These are phyloP conservation scores for Pandemis heparana DNA, from an alignment of 2,888 invertebrate species.

Conservation along the genomic window DNA sequence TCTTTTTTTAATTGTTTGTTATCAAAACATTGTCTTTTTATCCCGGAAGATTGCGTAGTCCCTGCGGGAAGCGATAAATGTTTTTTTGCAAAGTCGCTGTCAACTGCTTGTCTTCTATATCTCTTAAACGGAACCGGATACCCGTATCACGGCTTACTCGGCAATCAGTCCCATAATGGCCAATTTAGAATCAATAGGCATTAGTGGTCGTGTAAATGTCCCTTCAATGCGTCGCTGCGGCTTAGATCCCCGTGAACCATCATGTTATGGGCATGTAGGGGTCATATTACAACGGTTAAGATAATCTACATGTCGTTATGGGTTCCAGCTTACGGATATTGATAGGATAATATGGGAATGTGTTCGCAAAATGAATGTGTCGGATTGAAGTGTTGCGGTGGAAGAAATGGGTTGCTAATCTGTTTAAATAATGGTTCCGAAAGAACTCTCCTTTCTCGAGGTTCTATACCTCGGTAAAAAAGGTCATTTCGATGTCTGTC, in stretches of 20 bases:
- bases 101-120: no score
- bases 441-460: no score
- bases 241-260: neutral
- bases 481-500: no score
- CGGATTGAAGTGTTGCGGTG: neutral
- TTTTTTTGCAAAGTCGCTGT: no score
- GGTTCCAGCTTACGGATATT: neutral
- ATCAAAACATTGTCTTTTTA: no score
- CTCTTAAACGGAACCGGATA: neutral
- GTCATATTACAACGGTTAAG: neutral
- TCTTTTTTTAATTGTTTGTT: no score
- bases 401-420: neutral
- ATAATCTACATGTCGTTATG: neutral
- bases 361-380: neutral
- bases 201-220: slow-evolving; percentile 18
- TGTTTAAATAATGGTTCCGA: neutral
- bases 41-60: no score
- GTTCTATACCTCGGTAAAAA: no score
- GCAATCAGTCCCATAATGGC: slow-evolving; percentile 1
- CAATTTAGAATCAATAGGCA: slow-evolving; percentile 22
- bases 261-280: neutral
- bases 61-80: no score
- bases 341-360: neutral
- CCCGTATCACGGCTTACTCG: neutral
- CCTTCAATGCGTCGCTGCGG: neutral